Evolutionary conservation across 2,797 vertebrate genomes (phyloP).

Genomic region (Schizothorax lantsangensis): DNA sequence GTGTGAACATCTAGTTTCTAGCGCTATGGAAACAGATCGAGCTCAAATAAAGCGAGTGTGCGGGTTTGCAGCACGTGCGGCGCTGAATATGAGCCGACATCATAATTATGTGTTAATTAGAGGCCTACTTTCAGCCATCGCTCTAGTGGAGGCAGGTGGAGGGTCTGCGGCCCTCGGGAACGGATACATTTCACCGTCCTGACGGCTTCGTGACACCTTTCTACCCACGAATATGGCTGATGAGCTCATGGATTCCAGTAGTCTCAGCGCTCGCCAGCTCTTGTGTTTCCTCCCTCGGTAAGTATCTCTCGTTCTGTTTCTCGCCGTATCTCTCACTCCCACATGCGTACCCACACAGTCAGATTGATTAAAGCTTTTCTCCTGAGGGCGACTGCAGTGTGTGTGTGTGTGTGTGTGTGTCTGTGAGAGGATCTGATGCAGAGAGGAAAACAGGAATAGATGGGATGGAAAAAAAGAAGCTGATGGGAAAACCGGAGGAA

Average conservation of each 20-base stretch:
- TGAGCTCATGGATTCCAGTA: constrained; percentile 23
- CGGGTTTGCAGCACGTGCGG: background rate
- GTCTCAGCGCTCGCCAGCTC: constrained; percentile 18
- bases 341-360: constrained; percentile 73
- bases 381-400: constrained; percentile 65
- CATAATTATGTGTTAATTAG: constrained; percentile 61
- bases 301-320: constrained; percentile 44
- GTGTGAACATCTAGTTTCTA: background rate
- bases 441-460: constrained; percentile 51
- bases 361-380: constrained; percentile 77
- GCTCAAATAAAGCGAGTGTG: background rate
- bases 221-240: constrained; percentile 31
- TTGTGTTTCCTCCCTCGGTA: constrained; percentile 30
- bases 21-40: background rate
- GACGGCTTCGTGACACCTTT: constrained; percentile 1
- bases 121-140: constrained; percentile 56
- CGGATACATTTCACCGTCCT: constrained; percentile 3
- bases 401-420: constrained; percentile 22
- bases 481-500: constrained; percentile 59
- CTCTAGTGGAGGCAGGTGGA: constrained; percentile 8
- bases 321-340: constrained; percentile 63
- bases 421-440: constrained; percentile 51
- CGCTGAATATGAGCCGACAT: constrained; percentile 53
- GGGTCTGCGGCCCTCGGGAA: background rate
- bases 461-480: constrained; percentile 27